Base-by-base conservation (phyloP, 2,797 vertebrate species). In the Bryconaethiops microstoma region DNA sequence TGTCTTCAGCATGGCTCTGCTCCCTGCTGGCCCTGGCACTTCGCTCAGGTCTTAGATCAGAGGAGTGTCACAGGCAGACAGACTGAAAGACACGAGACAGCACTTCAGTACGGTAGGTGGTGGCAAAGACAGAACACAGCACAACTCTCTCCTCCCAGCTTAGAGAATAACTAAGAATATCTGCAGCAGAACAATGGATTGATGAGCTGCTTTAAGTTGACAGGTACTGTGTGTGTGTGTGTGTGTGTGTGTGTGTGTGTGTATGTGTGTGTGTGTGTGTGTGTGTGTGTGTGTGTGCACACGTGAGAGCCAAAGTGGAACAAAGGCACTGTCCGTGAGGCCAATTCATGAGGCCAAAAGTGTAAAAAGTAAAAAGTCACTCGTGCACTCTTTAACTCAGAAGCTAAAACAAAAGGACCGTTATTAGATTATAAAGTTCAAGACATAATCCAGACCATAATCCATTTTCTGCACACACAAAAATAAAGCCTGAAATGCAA, bases 21-120 rank as follows among this genome's bases (percentile, higher is more conserved):
- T 80, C 77, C 77, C 77, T 78, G 71, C 76, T 29, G 64, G 69
- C 45, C 23, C 63, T 72, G 59, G 79, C 57, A 79, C 60, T 81
- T 81, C 62, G 71, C 79, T 82, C 78, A 81, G 81, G 55, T 74
- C 75, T 83, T 79, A 84, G 83, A 86, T 81, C 80, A 74, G 74
- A 84, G 80, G 67, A 40, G 21, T 65, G 75, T 78, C 71, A 79
- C 73, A 78, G 74, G 80, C 75, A 74, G 81, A 71, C 76, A 59
- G 67, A 63, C 65, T 77, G 79, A 84, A 72, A 70, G 74, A 86
- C 84, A 74, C 25, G 74, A 78, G 79, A 65, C 35, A 50, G 45
- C 73, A 59, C 50, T 69, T 57, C 63, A 69, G 68, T 79, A 65
- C 79, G 71, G 81, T 70, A 25, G 79, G 79, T 74, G 74, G 21